phyloP scores from a whole-genome alignment of 2,888 invertebrate genomes.

The Tetheella fluctuosa region DNA sequence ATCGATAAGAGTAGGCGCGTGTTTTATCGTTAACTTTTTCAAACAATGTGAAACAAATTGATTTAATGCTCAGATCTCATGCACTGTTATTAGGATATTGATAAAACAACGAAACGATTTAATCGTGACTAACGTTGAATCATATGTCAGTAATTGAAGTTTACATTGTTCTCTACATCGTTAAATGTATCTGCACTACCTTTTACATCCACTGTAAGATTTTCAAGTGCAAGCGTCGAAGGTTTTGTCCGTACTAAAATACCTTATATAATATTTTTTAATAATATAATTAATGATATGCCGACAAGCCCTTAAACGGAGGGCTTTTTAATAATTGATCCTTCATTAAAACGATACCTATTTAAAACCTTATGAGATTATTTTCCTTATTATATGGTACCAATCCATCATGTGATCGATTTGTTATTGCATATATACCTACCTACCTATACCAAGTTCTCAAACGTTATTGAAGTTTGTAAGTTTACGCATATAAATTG shows the following conservation, averaged over 20 bases:
- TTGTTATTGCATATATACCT: too few species aligned
- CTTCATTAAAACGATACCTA: not conserved
- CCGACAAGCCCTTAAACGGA: not conserved
- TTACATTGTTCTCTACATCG: conserved; percentile 1
- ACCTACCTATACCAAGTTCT: too few species aligned
- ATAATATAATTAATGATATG: too few species aligned
- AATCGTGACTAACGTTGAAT: not conserved
- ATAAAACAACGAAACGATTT: not conserved
- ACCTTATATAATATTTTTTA: not conserved
- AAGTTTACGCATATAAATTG: too few species aligned
- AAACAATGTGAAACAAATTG: not conserved
- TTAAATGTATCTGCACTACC: not conserved
- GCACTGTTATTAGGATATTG: not conserved
- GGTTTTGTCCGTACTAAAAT: not conserved
- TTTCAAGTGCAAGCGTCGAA: not conserved
- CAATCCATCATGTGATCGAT: too few species aligned
- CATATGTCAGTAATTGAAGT: conserved; percentile 5
- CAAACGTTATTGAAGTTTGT: not conserved
- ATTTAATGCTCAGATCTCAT: not conserved
- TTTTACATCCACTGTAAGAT: not conserved
- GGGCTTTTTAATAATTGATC: not conserved
- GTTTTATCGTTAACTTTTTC: not conserved
- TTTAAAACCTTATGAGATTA: not conserved
- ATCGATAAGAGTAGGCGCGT: not conserved
- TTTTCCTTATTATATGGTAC: not conserved